Evolutionary conservation across 1,140 invertebrate genomes (phyloP), one percentile per base, ranked within the genome.

Genomic region (Drusus annulatus): DNA sequence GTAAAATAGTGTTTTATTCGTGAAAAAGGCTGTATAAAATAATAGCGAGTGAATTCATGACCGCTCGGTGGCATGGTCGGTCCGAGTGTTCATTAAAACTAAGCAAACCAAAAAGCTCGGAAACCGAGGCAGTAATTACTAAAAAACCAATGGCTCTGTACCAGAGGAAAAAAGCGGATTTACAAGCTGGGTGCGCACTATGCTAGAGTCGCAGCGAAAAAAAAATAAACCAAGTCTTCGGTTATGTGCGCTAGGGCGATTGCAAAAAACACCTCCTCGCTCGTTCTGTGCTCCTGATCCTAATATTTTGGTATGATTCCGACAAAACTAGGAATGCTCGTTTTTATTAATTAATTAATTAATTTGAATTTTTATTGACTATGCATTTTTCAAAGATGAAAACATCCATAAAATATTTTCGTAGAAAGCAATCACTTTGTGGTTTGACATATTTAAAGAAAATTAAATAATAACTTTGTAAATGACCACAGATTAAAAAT

Each of bases 101-200:
- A 65, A 75, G 76, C 80, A 75, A 74, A 17, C 80, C 54, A 81
- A 81, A 78, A 74, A 78, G 69, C 68, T 23, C 78, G 13, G 56
- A 56, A 79, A 62, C 63, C 19, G 60, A 45, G 71, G 54, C 76
- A 58, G 68, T 83, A 83, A 83, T 83, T 83, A 79, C 81, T 83
- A 83, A 83, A 83, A 83, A 83, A 83, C 78, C 81, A 78, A 80
- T 58, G 58, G 68, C 75, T 80, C 79, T 80, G 69, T 80, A 75
- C 54, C 71, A 56, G 73, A 83, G 45, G 78, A 83, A 81, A 80
- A 79, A 83, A 83, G 78, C 58, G 79, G 79, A 81, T 81, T 80
- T 79, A 83, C 76, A 83, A 79, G 77, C 69, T 76, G 69, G 31
- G 36, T 68, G 76, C 25, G 54, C 71, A 58, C 71, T 25, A 50